Evolutionary conservation across 2,888 invertebrate species (phyloP), one percentile per base, ranked within the genome.

Genomic region (Gonocerus acuteangulatus): DNA sequence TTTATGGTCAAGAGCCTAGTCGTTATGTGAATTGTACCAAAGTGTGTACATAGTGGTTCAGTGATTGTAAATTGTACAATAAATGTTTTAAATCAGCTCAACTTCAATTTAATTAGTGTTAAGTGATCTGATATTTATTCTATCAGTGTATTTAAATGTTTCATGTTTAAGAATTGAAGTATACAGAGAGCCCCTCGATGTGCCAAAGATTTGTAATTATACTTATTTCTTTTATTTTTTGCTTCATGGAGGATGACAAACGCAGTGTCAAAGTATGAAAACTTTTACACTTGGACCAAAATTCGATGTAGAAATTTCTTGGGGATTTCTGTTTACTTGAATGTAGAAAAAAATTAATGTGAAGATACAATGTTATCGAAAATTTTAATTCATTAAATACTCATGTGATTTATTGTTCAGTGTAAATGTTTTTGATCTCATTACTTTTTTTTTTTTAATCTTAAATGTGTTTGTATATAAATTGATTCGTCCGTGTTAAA

Each of bases 11-110:
- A 47, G 57, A 49, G 66, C 66, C 68, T 68, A 68, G 68, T 68
- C 68, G 64, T 65, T 52, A 60, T 54, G 62, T 61, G 65, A 65
- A 68, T 65, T 65, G 66, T 67, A 68, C 68, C 68, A 68, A 68
- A 64, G 61, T 60, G 66, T 66, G 66, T 66, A 66, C 61, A 66
- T 66, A 66, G 58, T 59, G 59, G 48, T 59, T 48, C 34, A 23
- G 39, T 44, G 59, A 59, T 32, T 23, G 59, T 48, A 44, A 19
- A 42, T 48, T 59, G 59, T 48, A 59, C 44, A 57, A 57, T 27
- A 23, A 47, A 45, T 7, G 13, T 59, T 59, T 48, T 60, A 39
- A 42, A 42, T 39, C 51, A 51, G 48, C 49, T 49, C 48, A 60
- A 60, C 44, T 27, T 60, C 48, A 60, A 49, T 23, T 60, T 60